Base-by-base conservation (phyloP, 2,888 invertebrate species). In the Meteorus cinctellus region DNA sequence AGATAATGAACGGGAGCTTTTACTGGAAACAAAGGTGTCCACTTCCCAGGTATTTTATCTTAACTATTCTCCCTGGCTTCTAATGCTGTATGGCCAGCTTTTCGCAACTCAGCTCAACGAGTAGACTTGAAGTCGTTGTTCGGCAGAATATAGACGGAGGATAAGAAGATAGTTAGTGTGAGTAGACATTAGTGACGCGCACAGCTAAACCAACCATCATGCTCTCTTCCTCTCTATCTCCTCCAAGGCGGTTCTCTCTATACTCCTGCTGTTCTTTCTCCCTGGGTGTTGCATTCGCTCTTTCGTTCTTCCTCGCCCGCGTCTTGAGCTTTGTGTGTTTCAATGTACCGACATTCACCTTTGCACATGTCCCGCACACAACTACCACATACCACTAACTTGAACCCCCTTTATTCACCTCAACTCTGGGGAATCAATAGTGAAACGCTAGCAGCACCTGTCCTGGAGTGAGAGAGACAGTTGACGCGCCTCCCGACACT, bases 91-190 rank as follows among this genome's bases (percentile, higher is more conserved):
- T 10, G 12, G 12, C 6, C 12, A 8, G 41, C 69, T 60, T 78
- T 77, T 66, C 60, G 48, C 72, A 72, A 74, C 45, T 74, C 66
- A 72, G 68, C 74, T 78, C 63, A 74, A 68, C 68, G 72, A 71
- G 66, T 75, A 62, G 60, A 74, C 76, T 77, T 65, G 8, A 63
- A 76, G 79, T 74, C 77, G 62, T 69, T 48, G 29, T 48, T 36
- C 51, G 36, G 48, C 36, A 55, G 36, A 59, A 34, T 55, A 34
- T 27, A 72, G 70, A 74, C 70, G 27, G 19, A 78, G 84, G 82
- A 85, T 86, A 84, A 86, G 84, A 83, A 84, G 82, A 83, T 84
- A 84, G 80, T 81, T 82, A 82, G 85, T 84, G 85, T 81, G 85
- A 84, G 83, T 80, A 82, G 83, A 84, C 84, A 86, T 86, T 86